Base-by-base conservation (phyloP, 2,113 vertebrate species). In the Acinonyx jubatus region DNA sequence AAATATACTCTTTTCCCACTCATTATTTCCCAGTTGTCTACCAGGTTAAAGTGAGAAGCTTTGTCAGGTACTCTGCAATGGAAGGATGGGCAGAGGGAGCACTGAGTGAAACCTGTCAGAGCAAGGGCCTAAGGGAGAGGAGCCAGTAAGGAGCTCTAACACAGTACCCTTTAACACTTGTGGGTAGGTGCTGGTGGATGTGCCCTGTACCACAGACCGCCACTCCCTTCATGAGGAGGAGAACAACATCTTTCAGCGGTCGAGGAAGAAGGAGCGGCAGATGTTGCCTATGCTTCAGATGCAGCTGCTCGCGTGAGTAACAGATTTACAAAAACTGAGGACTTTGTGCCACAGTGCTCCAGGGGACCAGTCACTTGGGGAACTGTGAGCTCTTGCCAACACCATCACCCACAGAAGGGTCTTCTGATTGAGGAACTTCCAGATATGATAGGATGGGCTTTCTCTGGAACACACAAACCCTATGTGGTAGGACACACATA, bases 181-280 rank as follows among this genome's bases (percentile, higher is more conserved):
- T 91, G 89, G 71, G 52, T 98, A 99, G 99, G 99, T 99, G 29
- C 99, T 99, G 76, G 99, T 99, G 91, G 99, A 99, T 38, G 99
- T 99, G 48, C 99, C 99, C 48, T 99, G 99, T 97, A 99, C 99
- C 2, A 99, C 99, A 9, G 99, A 99, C 98, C 99, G 99, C 91
- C 99, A 99, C 93, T 99, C 99, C 0, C 98, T 99, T 41, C 98
- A 98, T 79, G 99, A 99, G 94, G 99, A 99, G 0, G 99, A 99
- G 4, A 99, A 99, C 98, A 99, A 99, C 97, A 99, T 99, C 95
- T 99, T 99, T 97, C 99, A 97, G 79, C 99, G 73, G 84, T 98
- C 38, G 1, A 98, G 99, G 96, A 99, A 98, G 63, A 99, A 99
- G 36, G 99, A 99, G 97, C 99, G 99, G 31, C 99, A 99, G 96